phyloP scores from a whole-genome alignment of 2,113 vertebrate species.

The Pitta sordida region DNA sequence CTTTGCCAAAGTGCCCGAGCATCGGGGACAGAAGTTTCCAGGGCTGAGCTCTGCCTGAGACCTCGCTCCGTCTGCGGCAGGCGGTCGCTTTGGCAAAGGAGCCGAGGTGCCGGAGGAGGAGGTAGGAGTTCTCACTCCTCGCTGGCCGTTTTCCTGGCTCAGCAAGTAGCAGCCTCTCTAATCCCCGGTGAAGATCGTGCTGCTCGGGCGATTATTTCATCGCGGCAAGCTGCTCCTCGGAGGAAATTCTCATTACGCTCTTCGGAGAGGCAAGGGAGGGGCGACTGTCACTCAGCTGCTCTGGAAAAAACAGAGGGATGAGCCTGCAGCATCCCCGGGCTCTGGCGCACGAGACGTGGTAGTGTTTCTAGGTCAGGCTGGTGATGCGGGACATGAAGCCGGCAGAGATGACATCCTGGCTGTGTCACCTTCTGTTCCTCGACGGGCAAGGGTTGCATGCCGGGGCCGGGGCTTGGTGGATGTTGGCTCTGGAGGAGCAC shows the following conservation, averaged over 20 bases:
- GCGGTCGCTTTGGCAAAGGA: neutral
- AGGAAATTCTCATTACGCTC: conserved; percentile 59
- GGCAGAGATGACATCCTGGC: conserved; percentile 24
- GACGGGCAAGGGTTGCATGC: neutral
- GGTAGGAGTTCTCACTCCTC: neutral
- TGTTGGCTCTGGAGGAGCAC: neutral
- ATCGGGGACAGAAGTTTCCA: neutral
- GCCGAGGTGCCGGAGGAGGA: neutral
- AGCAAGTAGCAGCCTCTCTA: conserved; percentile 50
- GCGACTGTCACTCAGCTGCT: conserved; percentile 52
- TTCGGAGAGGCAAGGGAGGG: conserved; percentile 44
- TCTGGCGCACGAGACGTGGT: conserved; percentile 14
- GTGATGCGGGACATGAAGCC: conserved; percentile 31
- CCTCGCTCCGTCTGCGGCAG: neutral
- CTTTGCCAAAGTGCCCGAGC: neutral
- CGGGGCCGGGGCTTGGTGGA: neutral
- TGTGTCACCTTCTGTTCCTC: conserved; percentile 42
- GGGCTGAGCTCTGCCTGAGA: neutral
- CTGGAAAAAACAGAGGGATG: conserved; percentile 56
- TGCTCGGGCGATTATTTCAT: conserved; percentile 63
- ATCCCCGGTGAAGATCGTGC: conserved; percentile 50
- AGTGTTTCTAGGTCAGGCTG: conserved; percentile 65
- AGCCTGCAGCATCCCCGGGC: conserved; percentile 56
- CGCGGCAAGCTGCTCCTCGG: conserved; percentile 54
- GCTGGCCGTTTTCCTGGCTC: conserved; percentile 22